Percentiles rank a stretch among this genome's conserved stretches.
Evolutionary conservation across 1,140 invertebrate genomes (phyloP).

Genomic region (Schmidtea mediterranea): DNA sequence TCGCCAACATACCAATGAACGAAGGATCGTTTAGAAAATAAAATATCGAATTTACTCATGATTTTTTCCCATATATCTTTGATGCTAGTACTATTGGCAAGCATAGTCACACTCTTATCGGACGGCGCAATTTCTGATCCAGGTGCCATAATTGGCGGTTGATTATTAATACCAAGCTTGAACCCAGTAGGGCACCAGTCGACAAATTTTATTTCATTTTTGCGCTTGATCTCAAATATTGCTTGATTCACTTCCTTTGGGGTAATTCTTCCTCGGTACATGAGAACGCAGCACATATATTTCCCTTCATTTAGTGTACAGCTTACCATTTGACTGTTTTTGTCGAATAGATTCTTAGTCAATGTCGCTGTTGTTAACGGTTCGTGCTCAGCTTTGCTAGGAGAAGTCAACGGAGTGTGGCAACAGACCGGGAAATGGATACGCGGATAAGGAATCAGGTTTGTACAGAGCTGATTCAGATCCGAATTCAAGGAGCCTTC

Average conservation of each 20-base stretch:
- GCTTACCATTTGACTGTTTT: constrained; percentile 56
- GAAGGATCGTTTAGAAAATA: constrained; percentile 8
- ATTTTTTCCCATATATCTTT: constrained; percentile 31
- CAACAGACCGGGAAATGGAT: neutral
- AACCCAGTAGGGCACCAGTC: constrained; percentile 26
- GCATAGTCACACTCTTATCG: constrained; percentile 34
- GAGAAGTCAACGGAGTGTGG: neutral
- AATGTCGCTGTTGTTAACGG: constrained; percentile 47
- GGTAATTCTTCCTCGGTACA: constrained; percentile 45
- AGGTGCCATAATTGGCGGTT: constrained; percentile 16
- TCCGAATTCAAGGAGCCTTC: constrained; percentile 4
- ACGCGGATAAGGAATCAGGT: constrained; percentile 3
- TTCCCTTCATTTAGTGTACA: constrained; percentile 28
- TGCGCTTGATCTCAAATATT: neutral
- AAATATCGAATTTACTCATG: constrained; percentile 14
- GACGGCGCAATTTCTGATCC: constrained; percentile 17
- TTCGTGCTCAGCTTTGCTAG: constrained; percentile 40
- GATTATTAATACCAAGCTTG: constrained; percentile 27
- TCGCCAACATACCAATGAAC: constrained; percentile 11
- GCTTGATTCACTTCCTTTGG: constrained; percentile 1
- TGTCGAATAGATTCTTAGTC: constrained; percentile 51
- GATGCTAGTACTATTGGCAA: constrained; percentile 50
- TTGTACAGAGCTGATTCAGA: neutral
- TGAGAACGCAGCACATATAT: constrained; percentile 53
- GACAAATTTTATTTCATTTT: constrained; percentile 9